Evolutionary conservation across 1,140 invertebrate species (phyloP).

Genomic region (Lethrus apterus): DNA sequence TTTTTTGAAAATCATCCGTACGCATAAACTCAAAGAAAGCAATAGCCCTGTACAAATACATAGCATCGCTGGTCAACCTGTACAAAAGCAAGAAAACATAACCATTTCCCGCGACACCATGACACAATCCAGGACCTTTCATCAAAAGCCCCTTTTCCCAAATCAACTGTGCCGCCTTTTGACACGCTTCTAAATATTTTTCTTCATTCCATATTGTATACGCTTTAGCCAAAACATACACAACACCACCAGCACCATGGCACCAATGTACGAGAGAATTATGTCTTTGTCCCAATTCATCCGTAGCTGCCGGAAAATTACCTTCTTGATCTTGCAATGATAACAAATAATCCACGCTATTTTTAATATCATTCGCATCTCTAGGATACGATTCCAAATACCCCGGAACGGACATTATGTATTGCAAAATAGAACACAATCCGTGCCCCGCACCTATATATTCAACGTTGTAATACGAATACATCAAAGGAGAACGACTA

Average conservation of each 20-base stretch:
- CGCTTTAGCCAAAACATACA: constrained; percentile 77
- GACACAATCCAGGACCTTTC: constrained; percentile 79
- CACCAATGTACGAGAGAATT: constrained; percentile 81
- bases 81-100: constrained; percentile 78
- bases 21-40: constrained; percentile 73
- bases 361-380: constrained; percentile 48
- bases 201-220: constrained; percentile 66
- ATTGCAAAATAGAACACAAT: constrained; percentile 56
- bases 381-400: constrained; percentile 50
- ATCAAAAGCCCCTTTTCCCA: constrained; percentile 73
- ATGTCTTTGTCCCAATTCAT: constrained; percentile 52
- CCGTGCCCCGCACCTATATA: constrained; percentile 81
- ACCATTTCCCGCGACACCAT: constrained; percentile 78
- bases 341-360: constrained; percentile 55
- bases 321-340: constrained; percentile 52
- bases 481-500: constrained; percentile 69
- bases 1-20: constrained; percentile 54
- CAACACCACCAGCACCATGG: constrained; percentile 73
- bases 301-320: constrained; percentile 72
- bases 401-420: constrained; percentile 57
- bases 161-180: constrained; percentile 63
- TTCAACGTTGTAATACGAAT: constrained; percentile 76
- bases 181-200: constrained; percentile 63
- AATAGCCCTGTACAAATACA: constrained; percentile 65
- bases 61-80: constrained; percentile 62